Conservation (phyloP, 2,888 invertebrate genomes). For the Drosophila borealis region DNA sequence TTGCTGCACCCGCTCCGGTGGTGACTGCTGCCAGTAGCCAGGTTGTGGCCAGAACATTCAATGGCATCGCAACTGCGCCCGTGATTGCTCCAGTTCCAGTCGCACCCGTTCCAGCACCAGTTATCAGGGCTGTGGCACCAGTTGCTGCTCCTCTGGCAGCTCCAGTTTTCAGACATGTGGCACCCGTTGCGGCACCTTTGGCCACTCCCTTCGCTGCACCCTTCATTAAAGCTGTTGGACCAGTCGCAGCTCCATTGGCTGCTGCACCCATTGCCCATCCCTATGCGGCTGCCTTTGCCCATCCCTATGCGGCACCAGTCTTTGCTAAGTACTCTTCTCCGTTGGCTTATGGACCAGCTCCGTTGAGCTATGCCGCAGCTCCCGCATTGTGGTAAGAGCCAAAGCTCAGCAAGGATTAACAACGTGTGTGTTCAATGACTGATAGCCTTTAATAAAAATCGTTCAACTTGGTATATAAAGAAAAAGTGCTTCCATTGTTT, state of each 20-base stretch:
- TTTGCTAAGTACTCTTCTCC: slow-evolving; percentile 59
- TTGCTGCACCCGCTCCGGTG: slow-evolving; percentile 73
- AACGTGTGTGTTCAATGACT: slow-evolving; percentile 58
- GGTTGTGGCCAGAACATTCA: slow-evolving; percentile 71
- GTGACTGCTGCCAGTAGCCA: slow-evolving; percentile 79
- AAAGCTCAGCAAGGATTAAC: slow-evolving; percentile 41
- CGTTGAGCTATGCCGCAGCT: slow-evolving; percentile 58
- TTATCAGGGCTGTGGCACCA: slow-evolving; percentile 27
- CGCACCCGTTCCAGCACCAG: slow-evolving; percentile 36
- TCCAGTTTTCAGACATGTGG: slow-evolving; percentile 39
- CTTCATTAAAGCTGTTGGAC: slow-evolving; percentile 21
- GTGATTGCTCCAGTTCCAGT: slow-evolving; percentile 56
- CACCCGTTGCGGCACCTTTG: slow-evolving; percentile 52
- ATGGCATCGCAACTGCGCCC: slow-evolving; percentile 76
- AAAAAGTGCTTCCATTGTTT: slow-evolving; percentile 41
- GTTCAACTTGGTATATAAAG: slow-evolving; percentile 48
- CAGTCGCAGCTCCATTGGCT: slow-evolving; percentile 34
- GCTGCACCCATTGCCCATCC: slow-evolving; percentile 39
- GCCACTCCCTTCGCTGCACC: slow-evolving; percentile 46
- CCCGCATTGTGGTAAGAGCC: slow-evolving; percentile 63
- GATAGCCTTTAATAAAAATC: slow-evolving; percentile 74
- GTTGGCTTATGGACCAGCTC: slow-evolving; percentile 57
- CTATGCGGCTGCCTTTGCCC: slow-evolving; percentile 38
- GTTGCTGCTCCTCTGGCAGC: slow-evolving; percentile 41
- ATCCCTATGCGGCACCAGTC: slow-evolving; percentile 51